Conservation (phyloP, 2,113 vertebrate genomes). For the Notarius quadriscutis region DNA sequence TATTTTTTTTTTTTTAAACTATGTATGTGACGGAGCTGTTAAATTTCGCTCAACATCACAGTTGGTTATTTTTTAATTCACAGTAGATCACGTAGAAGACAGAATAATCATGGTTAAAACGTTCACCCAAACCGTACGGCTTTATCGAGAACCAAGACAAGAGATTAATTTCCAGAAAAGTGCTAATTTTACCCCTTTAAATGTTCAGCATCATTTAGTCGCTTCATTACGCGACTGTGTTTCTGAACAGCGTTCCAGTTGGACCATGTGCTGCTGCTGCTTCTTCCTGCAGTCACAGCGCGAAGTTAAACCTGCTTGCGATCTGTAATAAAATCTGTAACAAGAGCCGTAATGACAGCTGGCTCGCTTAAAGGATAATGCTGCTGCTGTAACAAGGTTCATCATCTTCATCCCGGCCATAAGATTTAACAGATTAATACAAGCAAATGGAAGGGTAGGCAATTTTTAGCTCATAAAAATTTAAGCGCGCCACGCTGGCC, state of each 20-base stretch:
- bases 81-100: no score
- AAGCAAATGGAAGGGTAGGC: constrained; percentile 39
- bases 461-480: constrained; percentile 27
- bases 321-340: constrained; percentile 46
- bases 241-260: constrained; percentile 4
- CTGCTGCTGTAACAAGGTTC: constrained; percentile 49
- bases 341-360: background rate
- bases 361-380: constrained; percentile 49
- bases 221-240: no score
- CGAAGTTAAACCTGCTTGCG: constrained; percentile 25
- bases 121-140: no score
- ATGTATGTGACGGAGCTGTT: no score
- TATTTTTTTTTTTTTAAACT: no score
- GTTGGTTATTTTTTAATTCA: no score
- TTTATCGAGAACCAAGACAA: no score
- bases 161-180: no score
- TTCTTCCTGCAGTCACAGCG: constrained; percentile 24
- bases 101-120: no score
- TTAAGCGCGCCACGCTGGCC: background rate
- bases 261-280: background rate
- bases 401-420: constrained; percentile 41
- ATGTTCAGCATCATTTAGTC: no score
- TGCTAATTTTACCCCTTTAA: no score
- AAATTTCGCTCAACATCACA: no score
- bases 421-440: constrained; percentile 43